Conservation (phyloP, 1,140 invertebrate species). For the Spodoptera litura region DNA sequence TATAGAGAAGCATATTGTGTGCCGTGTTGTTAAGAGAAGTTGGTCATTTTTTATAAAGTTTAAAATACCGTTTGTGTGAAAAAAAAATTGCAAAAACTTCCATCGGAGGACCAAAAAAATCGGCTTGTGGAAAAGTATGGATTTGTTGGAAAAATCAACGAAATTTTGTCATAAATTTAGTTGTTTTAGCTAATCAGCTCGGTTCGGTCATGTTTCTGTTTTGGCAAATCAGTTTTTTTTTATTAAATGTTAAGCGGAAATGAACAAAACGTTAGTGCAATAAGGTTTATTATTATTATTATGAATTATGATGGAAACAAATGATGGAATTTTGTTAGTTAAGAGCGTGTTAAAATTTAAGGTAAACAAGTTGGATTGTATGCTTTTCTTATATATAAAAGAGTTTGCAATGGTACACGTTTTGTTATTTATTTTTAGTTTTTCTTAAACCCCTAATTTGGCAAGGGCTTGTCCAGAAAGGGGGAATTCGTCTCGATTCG, state of each 20-base stretch:
- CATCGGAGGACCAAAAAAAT: not conserved
- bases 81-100: not conserved
- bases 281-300: not conserved
- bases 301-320: not conserved
- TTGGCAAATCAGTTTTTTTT: not conserved
- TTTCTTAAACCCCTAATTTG: too few species aligned
- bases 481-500: too few species aligned
- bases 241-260: not conserved
- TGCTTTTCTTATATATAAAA: conserved; percentile 64
- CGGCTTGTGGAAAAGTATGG: not conserved
- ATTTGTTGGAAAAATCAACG: not conserved
- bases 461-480: too few species aligned
- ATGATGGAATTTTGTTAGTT: conserved; percentile 36
- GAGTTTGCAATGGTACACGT: conserved; percentile 54
- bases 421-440: conserved; percentile 1
- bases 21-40: not conserved
- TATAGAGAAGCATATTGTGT: conserved; percentile 17
- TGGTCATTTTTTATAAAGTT: not conserved
- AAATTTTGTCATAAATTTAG: not conserved
- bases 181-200: not conserved
- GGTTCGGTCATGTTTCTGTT: not conserved
- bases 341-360: conserved; percentile 42
- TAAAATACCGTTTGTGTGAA: not conserved
- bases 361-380: conserved; percentile 52
- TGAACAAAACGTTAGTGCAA: conserved; percentile 8